Base-by-base conservation (phyloP, 2,113 vertebrate genomes). In the Sciurus niger region DNA sequence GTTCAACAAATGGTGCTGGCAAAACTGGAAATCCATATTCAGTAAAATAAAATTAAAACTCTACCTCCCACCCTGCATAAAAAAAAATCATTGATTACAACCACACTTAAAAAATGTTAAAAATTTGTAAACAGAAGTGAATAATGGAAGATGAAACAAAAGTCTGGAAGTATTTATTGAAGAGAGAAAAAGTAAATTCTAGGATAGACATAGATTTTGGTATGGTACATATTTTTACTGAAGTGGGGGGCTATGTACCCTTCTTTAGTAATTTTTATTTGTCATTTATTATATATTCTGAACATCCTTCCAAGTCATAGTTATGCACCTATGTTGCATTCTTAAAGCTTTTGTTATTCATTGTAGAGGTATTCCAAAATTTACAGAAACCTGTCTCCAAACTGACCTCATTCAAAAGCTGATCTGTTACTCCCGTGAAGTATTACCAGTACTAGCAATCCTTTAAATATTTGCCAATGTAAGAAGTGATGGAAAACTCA, bases 261-360 rank as follows among this genome's bases (percentile, higher is more conserved):
- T 43, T 78, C 90, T 90, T 24, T 79, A 55, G 37, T 65, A 11
- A 9, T 28, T 68, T 84, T 85, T 92, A 92, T 92, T 78, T 85
- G 32, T 68, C 32, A 58, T 48, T n/a, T 4, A 76, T 12, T 34
- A 63, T 17, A 16, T 43, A 63, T 68, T 74, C 46, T 51, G 20
- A 90, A 73, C 12, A 67, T 68, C 10, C 24, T 11, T 93, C 17
- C 6, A 85, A 51, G 16, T 60, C 73, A 95, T 82, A 90, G 68
- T 65, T 82, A 67, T 74, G 22, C 20, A 48, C 16, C 34, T 51
- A 55, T 0, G 12, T 76, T 76, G 68, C 10, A 76, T 68, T 86
- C 37, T 70, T 85, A 86, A 70, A 24, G 18, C 16, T 67, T 68
- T 90, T 63, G 43, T 90, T 82, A 82, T 85, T 86, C 18, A 63